Percentiles rank a stretch among this genome's conserved stretches.
Conservation (phyloP, 2,797 vertebrate genomes). For the Girardinus metallicus region DNA sequence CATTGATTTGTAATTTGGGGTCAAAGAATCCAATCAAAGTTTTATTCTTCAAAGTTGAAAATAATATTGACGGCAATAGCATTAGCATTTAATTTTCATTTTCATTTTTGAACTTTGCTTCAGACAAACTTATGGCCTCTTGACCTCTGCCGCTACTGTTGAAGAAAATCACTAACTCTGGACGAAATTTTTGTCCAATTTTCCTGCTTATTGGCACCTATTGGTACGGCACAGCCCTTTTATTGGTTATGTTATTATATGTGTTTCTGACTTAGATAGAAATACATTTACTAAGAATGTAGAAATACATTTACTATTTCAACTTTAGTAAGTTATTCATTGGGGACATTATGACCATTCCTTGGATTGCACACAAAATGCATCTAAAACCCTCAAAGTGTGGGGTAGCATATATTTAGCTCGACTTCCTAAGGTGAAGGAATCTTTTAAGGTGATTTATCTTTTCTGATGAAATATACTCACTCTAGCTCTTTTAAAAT, state of each 20-base stretch:
- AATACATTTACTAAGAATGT: background rate
- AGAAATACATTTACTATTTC: background rate
- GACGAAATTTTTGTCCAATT: background rate
- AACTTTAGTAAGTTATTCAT: background rate
- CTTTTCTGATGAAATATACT: background rate
- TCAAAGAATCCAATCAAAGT: no score
- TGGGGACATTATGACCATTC: no score
- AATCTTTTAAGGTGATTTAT: background rate
- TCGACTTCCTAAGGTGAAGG: conserved; percentile 3
- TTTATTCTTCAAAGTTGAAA: no score
- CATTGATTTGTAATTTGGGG: background rate
- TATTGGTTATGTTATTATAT: background rate
- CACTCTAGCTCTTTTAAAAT: background rate
- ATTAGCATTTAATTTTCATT: no score
- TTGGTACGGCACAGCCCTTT: background rate
- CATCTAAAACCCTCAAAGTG: conserved; percentile 14
- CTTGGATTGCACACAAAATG: background rate
- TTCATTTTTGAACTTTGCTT: background rate
- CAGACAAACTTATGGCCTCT: background rate
- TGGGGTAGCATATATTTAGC: background rate
- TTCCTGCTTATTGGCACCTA: background rate
- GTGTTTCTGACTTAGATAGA: background rate
- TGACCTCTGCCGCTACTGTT: background rate
- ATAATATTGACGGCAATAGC: no score
- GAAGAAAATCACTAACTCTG: background rate